phyloP scores from a whole-genome alignment of 2,113 vertebrate species.

The Brachypteracias leptosomus region DNA sequence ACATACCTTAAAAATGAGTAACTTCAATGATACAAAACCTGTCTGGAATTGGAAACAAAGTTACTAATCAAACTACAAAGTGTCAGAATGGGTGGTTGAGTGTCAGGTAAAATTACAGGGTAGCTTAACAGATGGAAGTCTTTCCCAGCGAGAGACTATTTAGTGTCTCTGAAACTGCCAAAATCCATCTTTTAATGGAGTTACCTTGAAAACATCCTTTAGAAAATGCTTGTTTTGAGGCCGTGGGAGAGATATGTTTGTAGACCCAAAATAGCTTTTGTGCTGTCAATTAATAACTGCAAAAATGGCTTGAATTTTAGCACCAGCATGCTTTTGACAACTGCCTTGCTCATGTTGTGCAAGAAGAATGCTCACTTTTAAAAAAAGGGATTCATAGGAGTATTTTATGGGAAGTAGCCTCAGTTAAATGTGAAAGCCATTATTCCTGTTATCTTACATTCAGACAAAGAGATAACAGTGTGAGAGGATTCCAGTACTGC shows the following conservation, averaged over 20 bases:
- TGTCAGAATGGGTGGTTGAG: not conserved
- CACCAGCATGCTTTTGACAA: not conserved
- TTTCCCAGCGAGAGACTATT: not conserved
- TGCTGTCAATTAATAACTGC: not conserved
- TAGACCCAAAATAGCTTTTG: not conserved
- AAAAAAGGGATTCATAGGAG: not conserved
- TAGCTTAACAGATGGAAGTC: not conserved
- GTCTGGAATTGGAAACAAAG: not conserved
- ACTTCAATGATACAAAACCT: not conserved
- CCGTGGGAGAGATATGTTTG: not conserved
- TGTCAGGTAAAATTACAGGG: not conserved
- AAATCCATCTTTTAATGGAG: not conserved
- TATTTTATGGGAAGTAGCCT: not conserved
- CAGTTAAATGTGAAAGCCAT: not conserved
- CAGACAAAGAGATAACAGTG: not conserved
- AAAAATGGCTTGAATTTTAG: not conserved
- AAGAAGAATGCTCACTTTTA: not conserved
- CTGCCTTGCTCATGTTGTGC: not conserved
- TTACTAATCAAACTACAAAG: not conserved
- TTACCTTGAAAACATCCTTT: not conserved
- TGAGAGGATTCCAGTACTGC: not conserved
- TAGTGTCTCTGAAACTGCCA: not conserved
- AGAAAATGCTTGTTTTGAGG: not conserved
- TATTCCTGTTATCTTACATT: not conserved
- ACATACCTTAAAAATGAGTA: not conserved